phyloP scores from a whole-genome alignment of 64 coral and sea anemone genomes.

The Dendronephthya gigantea region DNA sequence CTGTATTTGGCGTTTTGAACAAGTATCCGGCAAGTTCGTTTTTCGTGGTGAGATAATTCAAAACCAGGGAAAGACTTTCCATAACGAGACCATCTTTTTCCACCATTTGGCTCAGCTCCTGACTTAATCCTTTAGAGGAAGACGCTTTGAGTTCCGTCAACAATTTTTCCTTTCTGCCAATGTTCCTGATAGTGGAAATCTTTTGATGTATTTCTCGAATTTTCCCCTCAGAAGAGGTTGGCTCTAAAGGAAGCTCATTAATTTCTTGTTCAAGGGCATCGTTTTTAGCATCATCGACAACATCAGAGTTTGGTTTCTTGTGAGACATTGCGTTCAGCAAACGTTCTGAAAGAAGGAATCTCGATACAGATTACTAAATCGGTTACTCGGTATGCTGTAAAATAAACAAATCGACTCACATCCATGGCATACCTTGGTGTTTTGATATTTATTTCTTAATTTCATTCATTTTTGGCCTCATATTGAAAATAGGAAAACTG shows the following conservation, averaged over 20 bases:
- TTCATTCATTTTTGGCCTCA: too few species aligned
- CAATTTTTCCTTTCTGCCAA: neutral
- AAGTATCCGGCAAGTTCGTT: constrained; percentile 20
- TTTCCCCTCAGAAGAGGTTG: neutral
- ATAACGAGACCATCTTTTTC: neutral
- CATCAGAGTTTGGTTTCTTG: too few species aligned
- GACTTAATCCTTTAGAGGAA: neutral
- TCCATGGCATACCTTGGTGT: too few species aligned
- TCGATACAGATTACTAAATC: too few species aligned
- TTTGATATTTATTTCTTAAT: too few species aligned
- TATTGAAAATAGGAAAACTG: too few species aligned
- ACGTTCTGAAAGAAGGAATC: too few species aligned
- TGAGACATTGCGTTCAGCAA: too few species aligned
- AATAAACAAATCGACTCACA: too few species aligned
- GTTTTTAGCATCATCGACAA: too few species aligned
- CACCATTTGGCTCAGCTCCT: neutral
- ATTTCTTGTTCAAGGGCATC: too few species aligned
- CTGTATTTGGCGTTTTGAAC: neutral
- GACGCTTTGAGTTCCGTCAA: neutral
- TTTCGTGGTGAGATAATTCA: constrained; percentile 15
- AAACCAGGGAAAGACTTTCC: neutral
- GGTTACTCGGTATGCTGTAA: too few species aligned
- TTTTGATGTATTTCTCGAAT: constrained; percentile 28
- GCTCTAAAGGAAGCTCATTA: neutral
- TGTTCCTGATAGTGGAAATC: neutral